Evolutionary conservation across 2,888 invertebrate species (phyloP), one percentile per base, ranked within the genome.

Genomic region (Limenitis camilla): DNA sequence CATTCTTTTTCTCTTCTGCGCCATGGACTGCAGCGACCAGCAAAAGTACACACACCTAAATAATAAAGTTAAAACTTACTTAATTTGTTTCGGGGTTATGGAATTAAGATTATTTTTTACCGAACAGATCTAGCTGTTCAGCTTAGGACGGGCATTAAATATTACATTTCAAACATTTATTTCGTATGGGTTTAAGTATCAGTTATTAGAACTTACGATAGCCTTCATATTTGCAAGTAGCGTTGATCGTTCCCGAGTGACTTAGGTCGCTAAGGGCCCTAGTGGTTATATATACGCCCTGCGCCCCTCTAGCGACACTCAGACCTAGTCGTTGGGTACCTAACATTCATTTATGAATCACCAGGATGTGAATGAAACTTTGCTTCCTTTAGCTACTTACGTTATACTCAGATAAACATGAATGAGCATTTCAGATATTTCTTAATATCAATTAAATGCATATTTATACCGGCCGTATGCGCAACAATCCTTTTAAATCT

Each of bases 1-100:
- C 84, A 50, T 72, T 78, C 69, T 85, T 85, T 71, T 85, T 85
- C 69, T 87, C 85, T 40, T 83, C 86, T 1, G 74, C 81, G 58
- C 69, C 77, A 65, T 65, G 70, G 50, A 69, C 82, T 40, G 72
- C 81, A 11, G 66, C 74, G 36, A 71, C 72, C 65, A 86, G 58
- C 53, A 85, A 65, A 50, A 85, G 57, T 10, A 81, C 64, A 60
- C 76, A 81, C 63, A 83, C 57, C 85, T 86, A 69, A 1, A 10
- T 4, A 35, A 2, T 29, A 6, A 8, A 27, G 7, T 27, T 27
- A 11, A 39, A 36, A 5, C 6, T 8, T 36, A 36, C 6, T 36
- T 36, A 36, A 35, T 9, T 38, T 38, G 38, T 45, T 19, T 19
- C 19, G 3, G 19, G 19, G 19, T 19, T 19, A 19, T 19, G 19